Base-by-base conservation (phyloP, 2,113 vertebrate genomes). In the Marmota monax region DNA sequence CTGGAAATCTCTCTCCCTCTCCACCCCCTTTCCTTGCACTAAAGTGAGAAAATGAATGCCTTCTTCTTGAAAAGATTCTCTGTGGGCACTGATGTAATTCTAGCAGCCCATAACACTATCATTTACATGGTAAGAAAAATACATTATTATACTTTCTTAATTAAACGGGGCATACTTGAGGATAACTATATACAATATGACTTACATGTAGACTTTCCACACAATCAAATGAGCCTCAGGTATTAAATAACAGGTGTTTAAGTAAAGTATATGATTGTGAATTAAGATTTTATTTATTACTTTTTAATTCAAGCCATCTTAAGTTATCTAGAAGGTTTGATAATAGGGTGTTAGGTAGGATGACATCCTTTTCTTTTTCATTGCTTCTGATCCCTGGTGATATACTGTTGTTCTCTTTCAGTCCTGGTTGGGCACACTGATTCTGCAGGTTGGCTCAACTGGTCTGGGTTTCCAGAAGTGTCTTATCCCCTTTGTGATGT, bases 201-300 rank as follows among this genome's bases (percentile, higher is more conserved):
- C 72, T 73, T 89, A 39, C 7, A 51, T 29, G 2, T n/a, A 88
- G 73, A 85, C 16, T 84, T 96, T 53, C 20, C 22, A 78, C 12
- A 11, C 27, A 78, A 13, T 78, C 65, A 77, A 87, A 56, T 84
- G 70, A 83, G 34, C 63, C 17, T 13, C 10, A 7, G 39, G 13
- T 34, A 14, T 39, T 85, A 16, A 37, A 51, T 34, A 27, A n/a
- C 58, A n/a, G 72, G 32, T 51, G 6, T 88, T 45, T 82, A 91
- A 92, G 69, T 77, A 51, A 94, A 90, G 20, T 61, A 34, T 84
- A 34, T 82, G 58, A 73, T 58, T 80, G 16, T 70, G 37, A 96
- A 65, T 73, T 84, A 39, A 88, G 94, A 63, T 88, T n/a, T 23
- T 67, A 58, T 70, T 87, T 53, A 79, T 73, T 77, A 23, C n/a